Conservation (phyloP, 2,113 vertebrate species). For the Campylomormyrus numenius region DNA sequence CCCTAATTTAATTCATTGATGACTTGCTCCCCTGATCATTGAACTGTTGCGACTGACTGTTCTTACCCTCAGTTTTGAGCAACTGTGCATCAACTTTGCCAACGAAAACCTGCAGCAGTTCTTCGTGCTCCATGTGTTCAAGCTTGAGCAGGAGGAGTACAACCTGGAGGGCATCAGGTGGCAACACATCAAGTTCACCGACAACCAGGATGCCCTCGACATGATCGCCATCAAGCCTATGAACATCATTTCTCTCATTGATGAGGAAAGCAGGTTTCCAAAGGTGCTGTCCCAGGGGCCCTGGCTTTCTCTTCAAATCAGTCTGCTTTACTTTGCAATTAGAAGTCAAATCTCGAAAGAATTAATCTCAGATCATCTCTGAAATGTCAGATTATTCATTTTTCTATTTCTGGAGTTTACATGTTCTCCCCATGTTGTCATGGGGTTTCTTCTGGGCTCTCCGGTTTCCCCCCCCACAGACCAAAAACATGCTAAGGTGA, state of each 20-base stretch:
- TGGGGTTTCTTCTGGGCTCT: background rate
- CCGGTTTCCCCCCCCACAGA: background rate
- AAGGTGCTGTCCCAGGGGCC: slow-evolving; percentile 61
- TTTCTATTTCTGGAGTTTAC: background rate
- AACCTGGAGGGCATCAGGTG: slow-evolving; percentile 96
- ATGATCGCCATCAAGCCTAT: slow-evolving; percentile 98
- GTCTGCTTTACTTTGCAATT: background rate
- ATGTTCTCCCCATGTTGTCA: background rate
- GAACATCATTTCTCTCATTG: slow-evolving; percentile 98
- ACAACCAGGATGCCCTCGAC: slow-evolving; percentile 95
- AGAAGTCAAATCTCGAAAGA: background rate
- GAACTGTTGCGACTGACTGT: background rate
- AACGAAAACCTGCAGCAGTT: slow-evolving; percentile 98
- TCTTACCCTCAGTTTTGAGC: slow-evolving; percentile 75
- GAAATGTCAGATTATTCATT: background rate
- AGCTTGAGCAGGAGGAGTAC: slow-evolving; percentile 96
- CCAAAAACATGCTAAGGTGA: background rate
- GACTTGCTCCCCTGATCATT: background rate
- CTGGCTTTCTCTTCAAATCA: background rate
- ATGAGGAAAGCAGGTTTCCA: slow-evolving; percentile 96
- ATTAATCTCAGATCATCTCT: background rate
- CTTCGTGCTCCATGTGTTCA: slow-evolving; percentile 95
- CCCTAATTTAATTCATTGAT: background rate
- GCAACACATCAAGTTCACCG: slow-evolving; percentile 97
- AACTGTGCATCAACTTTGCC: slow-evolving; percentile 98